Evolutionary conservation across 2,113 vertebrate genomes (phyloP), one percentile per base, ranked within the genome.

Genomic region (Argyrosomus japonicus): DNA sequence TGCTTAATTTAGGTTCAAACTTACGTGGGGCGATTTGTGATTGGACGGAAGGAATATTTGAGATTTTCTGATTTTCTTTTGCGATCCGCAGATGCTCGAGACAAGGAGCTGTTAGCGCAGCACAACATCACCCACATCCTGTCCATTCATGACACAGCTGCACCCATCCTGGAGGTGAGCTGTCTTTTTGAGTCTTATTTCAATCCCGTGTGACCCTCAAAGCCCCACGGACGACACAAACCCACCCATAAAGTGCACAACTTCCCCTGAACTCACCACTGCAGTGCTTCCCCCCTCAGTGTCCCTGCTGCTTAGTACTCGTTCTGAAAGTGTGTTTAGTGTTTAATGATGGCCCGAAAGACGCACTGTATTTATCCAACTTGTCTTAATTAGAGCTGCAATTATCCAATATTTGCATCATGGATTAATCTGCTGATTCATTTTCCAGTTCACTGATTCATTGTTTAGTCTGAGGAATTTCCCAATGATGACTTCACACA

Each of bases 81-180:
- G 68, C 1, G 9, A 27, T 47, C 83, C 32, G 0, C 91, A 98
- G 97, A 98, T 95, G 97, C 97, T 70, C 94, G 95, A 84, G 97
- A 99, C 81, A 88, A 90, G 63, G 97, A 97, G 82, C 96, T 97
- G 15, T 58, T 98, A 89, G 95, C 93, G 15, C 95, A 88, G 90
- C 96, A 97, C 94, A 97, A 97, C 88, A 97, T 98, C 91, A 99
- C 96, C 1, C 97, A 98, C 86, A 95, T 99, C 90, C 95, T 99
- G 63, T 97, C 97, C 61, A 96, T 99, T 89, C 97, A 98, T 1
- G 97, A 98, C 84, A 96, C 96, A 70, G 97, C 97, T 73, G 95
- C 96, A 18, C 97, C 97, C 3, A 84, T 97, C 90, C 85, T 98
- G 6, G 96, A 97, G 97, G 97, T 98, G 96, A 97, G 96, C 47